Conservation (phyloP, 2,888 invertebrate genomes). For the Apodemia hepburni region DNA sequence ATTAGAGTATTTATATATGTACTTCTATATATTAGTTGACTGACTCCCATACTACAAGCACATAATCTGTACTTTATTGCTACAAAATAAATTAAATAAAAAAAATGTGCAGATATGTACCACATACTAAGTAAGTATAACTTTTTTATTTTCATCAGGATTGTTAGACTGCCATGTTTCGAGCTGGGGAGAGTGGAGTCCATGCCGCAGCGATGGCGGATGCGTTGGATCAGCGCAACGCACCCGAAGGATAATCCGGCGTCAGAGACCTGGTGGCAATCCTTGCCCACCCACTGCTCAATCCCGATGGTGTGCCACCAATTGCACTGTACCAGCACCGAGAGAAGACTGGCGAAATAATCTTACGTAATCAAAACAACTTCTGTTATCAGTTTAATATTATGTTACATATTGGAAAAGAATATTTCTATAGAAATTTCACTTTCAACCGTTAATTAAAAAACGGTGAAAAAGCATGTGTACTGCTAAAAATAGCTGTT, state of each 20-base stretch:
- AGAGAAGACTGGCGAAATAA: slow-evolving; percentile 64
- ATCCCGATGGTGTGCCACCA: slow-evolving; percentile 93
- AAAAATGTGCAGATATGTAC: too few species aligned
- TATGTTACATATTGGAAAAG: neutral
- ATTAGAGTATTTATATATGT: too few species aligned
- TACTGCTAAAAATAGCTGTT: slow-evolving; percentile 1
- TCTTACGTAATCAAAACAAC: slow-evolving; percentile 56
- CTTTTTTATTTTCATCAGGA: slow-evolving; percentile 38
- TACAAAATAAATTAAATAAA: too few species aligned
- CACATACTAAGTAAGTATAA: too few species aligned
- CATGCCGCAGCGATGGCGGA: slow-evolving; percentile 93
- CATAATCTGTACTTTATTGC: too few species aligned
- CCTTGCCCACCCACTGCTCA: slow-evolving; percentile 92
- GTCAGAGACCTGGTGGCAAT: slow-evolving; percentile 88
- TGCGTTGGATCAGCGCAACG: slow-evolving; percentile 94
- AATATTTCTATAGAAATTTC: slow-evolving; percentile 21
- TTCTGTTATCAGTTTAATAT: slow-evolving; percentile 2
- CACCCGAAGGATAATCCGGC: slow-evolving; percentile 87
- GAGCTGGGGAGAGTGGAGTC: slow-evolving; percentile 93
- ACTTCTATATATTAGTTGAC: too few species aligned
- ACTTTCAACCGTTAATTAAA: neutral
- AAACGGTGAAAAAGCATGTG: neutral
- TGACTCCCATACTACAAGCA: too few species aligned
- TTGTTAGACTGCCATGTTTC: slow-evolving; percentile 91
- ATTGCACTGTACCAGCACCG: slow-evolving; percentile 52